phyloP scores from a whole-genome alignment of 2,888 invertebrate genomes.

The Andrena marginata region DNA sequence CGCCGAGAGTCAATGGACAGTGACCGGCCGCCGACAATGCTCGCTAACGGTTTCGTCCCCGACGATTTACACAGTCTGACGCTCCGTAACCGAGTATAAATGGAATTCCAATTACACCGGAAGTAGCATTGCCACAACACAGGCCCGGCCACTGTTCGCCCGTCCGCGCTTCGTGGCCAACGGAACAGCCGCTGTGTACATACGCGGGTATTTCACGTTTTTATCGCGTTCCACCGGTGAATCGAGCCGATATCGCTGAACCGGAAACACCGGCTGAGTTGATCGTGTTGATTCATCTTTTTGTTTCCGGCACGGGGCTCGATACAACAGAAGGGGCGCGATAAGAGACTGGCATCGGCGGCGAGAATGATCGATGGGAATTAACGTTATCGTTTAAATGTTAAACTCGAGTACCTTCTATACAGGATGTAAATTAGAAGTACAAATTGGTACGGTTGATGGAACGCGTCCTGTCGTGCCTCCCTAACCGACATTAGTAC shows the following conservation, averaged over 20 bases:
- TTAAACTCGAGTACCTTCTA: background rate
- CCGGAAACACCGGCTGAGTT: background rate
- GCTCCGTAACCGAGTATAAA: slow-evolving; percentile 45
- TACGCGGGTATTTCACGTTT: background rate
- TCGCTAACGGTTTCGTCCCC: slow-evolving; percentile 52
- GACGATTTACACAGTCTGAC: slow-evolving; percentile 62
- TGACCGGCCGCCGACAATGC: slow-evolving; percentile 36
- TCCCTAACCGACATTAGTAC: background rate
- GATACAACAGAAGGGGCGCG: background rate
- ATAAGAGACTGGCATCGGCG: background rate
- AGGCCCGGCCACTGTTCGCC: slow-evolving; percentile 36
- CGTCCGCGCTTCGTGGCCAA: background rate
- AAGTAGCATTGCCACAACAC: slow-evolving; percentile 55
- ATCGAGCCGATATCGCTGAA: slow-evolving; percentile 1
- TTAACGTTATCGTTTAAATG: background rate
- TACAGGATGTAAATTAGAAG: too few species aligned
- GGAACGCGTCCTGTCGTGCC: background rate
- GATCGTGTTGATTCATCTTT: too few species aligned
- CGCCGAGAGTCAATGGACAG: slow-evolving; percentile 13
- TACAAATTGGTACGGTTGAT: too few species aligned
- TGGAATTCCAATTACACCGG: slow-evolving; percentile 64
- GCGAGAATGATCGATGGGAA: background rate
- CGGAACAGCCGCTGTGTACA: background rate
- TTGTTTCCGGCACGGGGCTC: background rate
- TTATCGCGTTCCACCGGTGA: background rate